Evolutionary conservation across 2,888 invertebrate genomes (phyloP).

Genomic region (Cryptus armator): DNA sequence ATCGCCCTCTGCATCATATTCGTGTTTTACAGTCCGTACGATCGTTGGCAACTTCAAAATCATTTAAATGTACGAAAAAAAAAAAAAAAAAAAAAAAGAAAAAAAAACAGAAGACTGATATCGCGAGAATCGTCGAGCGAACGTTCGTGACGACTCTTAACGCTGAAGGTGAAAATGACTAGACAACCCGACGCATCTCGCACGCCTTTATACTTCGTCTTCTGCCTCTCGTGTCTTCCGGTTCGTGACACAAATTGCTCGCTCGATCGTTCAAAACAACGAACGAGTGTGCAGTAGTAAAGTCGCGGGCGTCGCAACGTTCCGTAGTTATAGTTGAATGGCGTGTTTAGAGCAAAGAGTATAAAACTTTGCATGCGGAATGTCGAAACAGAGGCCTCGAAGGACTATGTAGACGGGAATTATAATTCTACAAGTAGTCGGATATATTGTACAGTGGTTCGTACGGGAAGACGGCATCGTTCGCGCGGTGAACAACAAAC

Average conservation of each 20-base stretch:
- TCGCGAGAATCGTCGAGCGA: constrained; percentile 29
- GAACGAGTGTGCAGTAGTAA: constrained; percentile 3
- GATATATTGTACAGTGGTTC: not conserved
- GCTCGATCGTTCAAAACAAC: constrained; percentile 27
- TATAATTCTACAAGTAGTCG: constrained; percentile 1
- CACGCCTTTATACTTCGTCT: constrained; percentile 22
- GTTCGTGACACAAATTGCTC: constrained; percentile 61
- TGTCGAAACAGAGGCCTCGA: constrained; percentile 62
- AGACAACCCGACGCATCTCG: constrained; percentile 46
- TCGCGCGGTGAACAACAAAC: not conserved
- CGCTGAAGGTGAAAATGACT: constrained; percentile 48
- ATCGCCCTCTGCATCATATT: not conserved
- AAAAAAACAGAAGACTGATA: constrained; percentile 5
- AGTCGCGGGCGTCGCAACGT: constrained; percentile 38
- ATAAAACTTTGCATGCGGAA: constrained; percentile 75
- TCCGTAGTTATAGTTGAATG: constrained; percentile 45
- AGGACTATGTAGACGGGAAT: not conserved
- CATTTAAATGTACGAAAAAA: not conserved
- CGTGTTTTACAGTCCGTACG: not conserved
- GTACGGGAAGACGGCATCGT: not conserved
- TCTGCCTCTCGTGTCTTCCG: constrained; percentile 20
- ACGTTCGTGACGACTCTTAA: constrained; percentile 48
- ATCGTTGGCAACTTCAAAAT: not conserved
- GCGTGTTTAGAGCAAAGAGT: constrained; percentile 51
- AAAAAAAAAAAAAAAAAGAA: not conserved